Evolutionary conservation across 2,797 vertebrate species (phyloP).

Genomic region (Falco concolor): DNA sequence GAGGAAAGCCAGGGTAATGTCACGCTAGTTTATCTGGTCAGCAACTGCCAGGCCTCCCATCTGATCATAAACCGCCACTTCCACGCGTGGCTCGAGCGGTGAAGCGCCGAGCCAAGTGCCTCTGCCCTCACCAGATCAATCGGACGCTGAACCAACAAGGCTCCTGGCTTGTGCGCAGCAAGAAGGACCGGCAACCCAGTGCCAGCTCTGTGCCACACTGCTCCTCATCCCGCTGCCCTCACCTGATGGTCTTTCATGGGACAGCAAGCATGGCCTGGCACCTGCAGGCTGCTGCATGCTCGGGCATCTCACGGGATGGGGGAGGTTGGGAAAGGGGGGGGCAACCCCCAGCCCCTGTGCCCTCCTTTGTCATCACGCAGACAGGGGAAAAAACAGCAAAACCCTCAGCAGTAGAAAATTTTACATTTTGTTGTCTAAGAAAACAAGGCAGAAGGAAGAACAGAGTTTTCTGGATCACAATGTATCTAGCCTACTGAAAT

Average conservation of each 20-base stretch:
- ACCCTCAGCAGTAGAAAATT: background rate
- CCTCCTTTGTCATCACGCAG: background rate
- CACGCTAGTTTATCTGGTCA: background rate
- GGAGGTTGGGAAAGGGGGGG: background rate
- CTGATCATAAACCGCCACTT: background rate
- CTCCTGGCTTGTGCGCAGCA: fast-evolving
- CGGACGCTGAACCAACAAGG: too few relatives aligned
- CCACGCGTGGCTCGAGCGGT: fast-evolving
- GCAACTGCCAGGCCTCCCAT: background rate
- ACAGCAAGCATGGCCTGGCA: background rate
- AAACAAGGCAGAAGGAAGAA: background rate
- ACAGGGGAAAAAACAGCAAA: background rate
- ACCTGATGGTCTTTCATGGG: background rate
- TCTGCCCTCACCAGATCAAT: background rate
- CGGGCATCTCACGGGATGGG: background rate
- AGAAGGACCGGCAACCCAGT: background rate
- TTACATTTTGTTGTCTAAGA: background rate
- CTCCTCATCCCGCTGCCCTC: background rate
- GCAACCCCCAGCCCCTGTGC: background rate
- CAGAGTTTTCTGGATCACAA: background rate
- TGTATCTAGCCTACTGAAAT: background rate
- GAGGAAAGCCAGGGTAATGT: background rate
- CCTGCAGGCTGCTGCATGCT: background rate
- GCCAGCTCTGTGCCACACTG: background rate
- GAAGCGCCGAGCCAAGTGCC: background rate